phyloP scores from a whole-genome alignment of 2,888 invertebrate genomes.

The Leptinotarsa rubiginosa region DNA sequence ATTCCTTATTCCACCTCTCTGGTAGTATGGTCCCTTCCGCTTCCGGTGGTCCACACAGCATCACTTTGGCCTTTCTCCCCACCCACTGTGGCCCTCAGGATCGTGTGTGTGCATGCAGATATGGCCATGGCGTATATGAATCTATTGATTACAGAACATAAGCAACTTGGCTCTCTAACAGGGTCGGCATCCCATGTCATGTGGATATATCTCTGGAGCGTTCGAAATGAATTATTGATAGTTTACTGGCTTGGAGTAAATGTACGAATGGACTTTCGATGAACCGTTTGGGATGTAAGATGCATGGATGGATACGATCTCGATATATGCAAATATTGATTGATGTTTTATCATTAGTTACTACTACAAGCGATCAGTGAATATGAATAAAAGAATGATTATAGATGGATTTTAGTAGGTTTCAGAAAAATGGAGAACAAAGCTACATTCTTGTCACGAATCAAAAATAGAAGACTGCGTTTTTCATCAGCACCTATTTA shows the following conservation, averaged over 20 bases:
- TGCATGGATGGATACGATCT: not conserved
- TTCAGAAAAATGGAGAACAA: no score
- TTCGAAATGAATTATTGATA: constrained; percentile 16
- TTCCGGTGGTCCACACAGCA: constrained; percentile 56
- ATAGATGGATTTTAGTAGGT: no score
- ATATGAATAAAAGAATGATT: no score
- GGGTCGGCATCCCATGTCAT: constrained; percentile 27
- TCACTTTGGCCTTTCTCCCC: constrained; percentile 46
- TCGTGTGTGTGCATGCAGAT: constrained; percentile 64
- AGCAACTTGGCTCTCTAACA: constrained; percentile 44
- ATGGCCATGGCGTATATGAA: constrained; percentile 58
- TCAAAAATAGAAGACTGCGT: no score
- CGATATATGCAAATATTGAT: not conserved
- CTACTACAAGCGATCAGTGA: no score
- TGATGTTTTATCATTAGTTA: not conserved
- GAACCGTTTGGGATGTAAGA: constrained; percentile 6
- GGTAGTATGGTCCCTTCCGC: constrained; percentile 55
- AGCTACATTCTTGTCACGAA: no score
- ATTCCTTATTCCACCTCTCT: constrained; percentile 62
- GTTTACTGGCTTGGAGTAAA: constrained; percentile 4
- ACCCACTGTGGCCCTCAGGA: constrained; percentile 36
- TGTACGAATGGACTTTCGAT: constrained; percentile 12
- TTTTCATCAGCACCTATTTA: no score
- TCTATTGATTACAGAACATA: constrained; percentile 62
- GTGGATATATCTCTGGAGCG: constrained; percentile 17